Evolutionary conservation across 2,888 invertebrate genomes (phyloP).

Genomic region (Scaptodrosophila latifasciaeformis): DNA sequence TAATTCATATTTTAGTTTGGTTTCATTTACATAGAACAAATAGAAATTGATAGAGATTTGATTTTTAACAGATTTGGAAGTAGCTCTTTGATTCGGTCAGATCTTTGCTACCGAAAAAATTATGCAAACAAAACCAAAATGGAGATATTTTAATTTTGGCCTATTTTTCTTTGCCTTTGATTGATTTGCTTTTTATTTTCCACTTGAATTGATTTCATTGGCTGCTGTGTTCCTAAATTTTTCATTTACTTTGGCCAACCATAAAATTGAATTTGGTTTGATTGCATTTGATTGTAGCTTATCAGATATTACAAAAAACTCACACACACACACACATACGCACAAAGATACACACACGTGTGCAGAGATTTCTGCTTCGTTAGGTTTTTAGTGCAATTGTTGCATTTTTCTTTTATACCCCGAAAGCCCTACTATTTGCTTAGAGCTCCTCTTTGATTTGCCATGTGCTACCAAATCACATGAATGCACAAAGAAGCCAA

Average conservation of each 20-base stretch:
- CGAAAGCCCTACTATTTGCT: too few species aligned
- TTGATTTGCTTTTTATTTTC: slow-evolving; percentile 33
- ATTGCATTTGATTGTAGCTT: slow-evolving; percentile 68
- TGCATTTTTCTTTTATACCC: too few species aligned
- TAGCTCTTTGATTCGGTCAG: too few species aligned
- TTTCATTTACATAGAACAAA: too few species aligned
- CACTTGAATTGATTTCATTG: slow-evolving; percentile 5
- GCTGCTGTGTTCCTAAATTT: slow-evolving; percentile 3
- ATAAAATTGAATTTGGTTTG: slow-evolving; percentile 66
- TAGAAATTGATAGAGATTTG: too few species aligned
- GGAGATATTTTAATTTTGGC: too few species aligned
- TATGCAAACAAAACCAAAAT: too few species aligned
- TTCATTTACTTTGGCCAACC: slow-evolving; percentile 22
- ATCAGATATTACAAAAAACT: slow-evolving; percentile 39
- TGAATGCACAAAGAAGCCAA: not conserved
- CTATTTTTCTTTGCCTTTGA: too few species aligned
- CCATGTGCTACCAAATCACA: not conserved
- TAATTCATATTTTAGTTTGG: too few species aligned
- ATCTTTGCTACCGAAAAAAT: too few species aligned
- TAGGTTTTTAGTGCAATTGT: slow-evolving; percentile 50
- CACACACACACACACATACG: slow-evolving; percentile 6
- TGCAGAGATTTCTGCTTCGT: slow-evolving; percentile 59
- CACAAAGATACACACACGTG: slow-evolving; percentile 3
- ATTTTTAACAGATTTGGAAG: too few species aligned
- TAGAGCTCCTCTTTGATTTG: not conserved